Conservation (phyloP, 1,140 invertebrate species). For the Eulimnadia texana region DNA sequence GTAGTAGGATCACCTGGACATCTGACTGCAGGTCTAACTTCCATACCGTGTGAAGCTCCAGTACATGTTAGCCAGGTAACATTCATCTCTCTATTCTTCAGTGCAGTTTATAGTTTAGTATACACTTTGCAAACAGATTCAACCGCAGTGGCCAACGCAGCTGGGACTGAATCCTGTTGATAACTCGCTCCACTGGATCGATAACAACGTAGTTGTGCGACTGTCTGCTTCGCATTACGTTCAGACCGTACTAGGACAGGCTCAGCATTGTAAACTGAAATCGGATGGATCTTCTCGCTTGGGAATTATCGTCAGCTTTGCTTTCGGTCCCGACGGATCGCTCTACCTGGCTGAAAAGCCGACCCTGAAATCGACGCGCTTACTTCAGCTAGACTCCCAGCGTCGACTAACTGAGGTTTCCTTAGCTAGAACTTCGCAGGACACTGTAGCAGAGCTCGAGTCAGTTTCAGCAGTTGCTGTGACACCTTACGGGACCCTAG, state of each 20-base stretch:
- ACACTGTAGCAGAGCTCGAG: neutral
- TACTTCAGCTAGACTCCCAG: constrained; percentile 48
- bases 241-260: constrained; percentile 68
- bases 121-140: constrained; percentile 38
- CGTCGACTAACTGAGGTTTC: neutral
- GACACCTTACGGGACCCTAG: constrained; percentile 80
- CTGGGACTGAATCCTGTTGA: constrained; percentile 83
- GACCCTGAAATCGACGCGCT: constrained; percentile 74
- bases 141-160: constrained; percentile 89
- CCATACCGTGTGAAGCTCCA: neutral
- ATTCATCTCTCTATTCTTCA: neutral
- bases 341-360: constrained; percentile 88
- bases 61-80: neutral
- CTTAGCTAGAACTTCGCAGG: neutral
- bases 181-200: constrained; percentile 85
- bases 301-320: constrained; percentile 41
- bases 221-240: constrained; percentile 75
- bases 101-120: too few relatives aligned
- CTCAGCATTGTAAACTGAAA: constrained; percentile 52
- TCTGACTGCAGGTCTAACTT: neutral
- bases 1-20: constrained; percentile 42
- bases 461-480: constrained; percentile 39
- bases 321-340: constrained; percentile 83
- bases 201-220: constrained; percentile 82
- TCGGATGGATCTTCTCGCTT: constrained; percentile 28